Evolutionary conservation across 2,113 vertebrate genomes (phyloP).

Genomic region (Notechis scutatus): DNA sequence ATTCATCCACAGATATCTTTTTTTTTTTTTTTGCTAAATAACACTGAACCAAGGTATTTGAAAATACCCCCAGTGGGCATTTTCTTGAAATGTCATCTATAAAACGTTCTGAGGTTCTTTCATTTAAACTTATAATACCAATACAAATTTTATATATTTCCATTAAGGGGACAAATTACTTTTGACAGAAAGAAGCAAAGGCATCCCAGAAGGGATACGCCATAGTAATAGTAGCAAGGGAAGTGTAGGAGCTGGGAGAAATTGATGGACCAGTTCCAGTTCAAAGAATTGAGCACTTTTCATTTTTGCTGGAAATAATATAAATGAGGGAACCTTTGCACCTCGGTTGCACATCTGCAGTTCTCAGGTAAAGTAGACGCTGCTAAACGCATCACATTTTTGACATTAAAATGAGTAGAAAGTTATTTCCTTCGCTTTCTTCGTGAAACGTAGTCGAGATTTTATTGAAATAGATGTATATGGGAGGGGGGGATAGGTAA

Average conservation of each 20-base stretch:
- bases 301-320: constrained; percentile 65
- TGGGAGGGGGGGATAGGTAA: constrained; percentile 41
- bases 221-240: constrained; percentile 67
- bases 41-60: constrained; percentile 50
- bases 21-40: constrained; percentile 37
- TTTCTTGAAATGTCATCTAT: constrained; percentile 24
- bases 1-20: background rate
- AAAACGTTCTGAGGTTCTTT: constrained; percentile 53
- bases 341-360: constrained; percentile 58
- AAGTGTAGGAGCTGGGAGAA: constrained; percentile 52
- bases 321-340: constrained; percentile 67
- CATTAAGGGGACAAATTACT: constrained; percentile 68
- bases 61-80: constrained; percentile 40
- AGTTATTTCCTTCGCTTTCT: constrained; percentile 61
- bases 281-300: constrained; percentile 65
- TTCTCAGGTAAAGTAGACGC: constrained; percentile 63
- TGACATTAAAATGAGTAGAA: constrained; percentile 64
- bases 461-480: constrained; percentile 40
- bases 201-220: constrained; percentile 49
- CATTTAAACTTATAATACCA: constrained; percentile 63
- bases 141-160: constrained; percentile 67
- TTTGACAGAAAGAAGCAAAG: constrained; percentile 62
- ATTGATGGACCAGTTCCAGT: constrained; percentile 63
- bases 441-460: constrained; percentile 52
- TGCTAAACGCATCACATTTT: constrained; percentile 42